Base-by-base conservation (phyloP, 2,888 invertebrate genomes). In the Drosophila putrida region DNA sequence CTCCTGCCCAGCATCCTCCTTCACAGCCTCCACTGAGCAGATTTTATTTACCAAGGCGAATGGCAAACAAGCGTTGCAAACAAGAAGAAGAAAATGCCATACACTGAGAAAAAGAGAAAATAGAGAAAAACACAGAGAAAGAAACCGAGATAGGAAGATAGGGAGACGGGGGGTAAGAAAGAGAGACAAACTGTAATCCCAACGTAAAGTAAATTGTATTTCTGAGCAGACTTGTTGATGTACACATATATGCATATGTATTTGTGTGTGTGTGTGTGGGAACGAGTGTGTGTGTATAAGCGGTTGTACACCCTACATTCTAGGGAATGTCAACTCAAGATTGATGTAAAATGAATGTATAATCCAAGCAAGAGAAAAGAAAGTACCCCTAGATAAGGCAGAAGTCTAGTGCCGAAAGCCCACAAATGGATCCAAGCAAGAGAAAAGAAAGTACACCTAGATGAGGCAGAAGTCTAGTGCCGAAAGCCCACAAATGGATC, bases 191-290 rank as follows among this genome's bases (percentile, higher is more conserved):
- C 68, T 80, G 80, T 85, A 85, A 89, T 89, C 82, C 88, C 67
- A 71, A 70, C 49, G 82, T 73, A 86, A 89, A 88, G 88, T 85
- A 86, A 86, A 89, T 89, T 87, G 78, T 88, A 88, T 87, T 86
- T 86, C 78, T 75, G 79, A 82, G 74, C 63, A 86, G 75, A 89
- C 88, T 89, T 81, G 86, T 78, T 88, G 89, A 87, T 88, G 85
- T 78, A 62, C 39, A 39, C 36, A 38, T 11, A 44, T 27, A 13
- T 35, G 15, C 31, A 50, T 44, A 33, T 31, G 11, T 11, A 36
- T 46, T 28, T 35, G 11, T 43, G n/a, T 46, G 39, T 55, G 33
- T 35, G 49, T 58, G 27, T 25, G 13, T 44, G 13, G 39, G 20
- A 11, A 33, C n/a, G 11, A 54, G 51, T 70, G 63, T 50, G 63